Base-by-base conservation (phyloP, 2,113 vertebrate species). In the Pavo muticus region DNA sequence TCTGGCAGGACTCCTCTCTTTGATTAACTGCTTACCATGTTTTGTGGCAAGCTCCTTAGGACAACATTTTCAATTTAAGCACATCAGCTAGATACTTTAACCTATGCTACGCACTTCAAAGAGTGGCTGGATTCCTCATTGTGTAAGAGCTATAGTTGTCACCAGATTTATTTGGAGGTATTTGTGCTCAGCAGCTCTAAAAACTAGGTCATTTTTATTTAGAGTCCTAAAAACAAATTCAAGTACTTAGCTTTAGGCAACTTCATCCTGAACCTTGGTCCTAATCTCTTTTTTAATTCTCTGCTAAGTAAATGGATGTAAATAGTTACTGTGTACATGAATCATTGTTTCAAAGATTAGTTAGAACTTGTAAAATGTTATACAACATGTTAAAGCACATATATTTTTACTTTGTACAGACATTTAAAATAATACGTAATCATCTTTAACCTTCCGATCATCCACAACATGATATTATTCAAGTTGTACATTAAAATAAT, bases 271-370 rank as follows among this genome's bases (percentile, higher is more conserved):
- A 95, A 91, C 82, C 68, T 94, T 91, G 63, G 78, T 93, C 85
- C 56, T 93, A 95, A 92, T 80, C 86, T 87, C 81, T 82, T 82
- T 94, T 82, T 94, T 82, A 96, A 85, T 93, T 76, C 68, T 94
- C 70, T 75, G 48, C 40, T 94, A 71, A 89, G 84, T 72, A 95
- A 75, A 79, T 93, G 78, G 85, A 88, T 85, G 82, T n/a, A 90
- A 93, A 91, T 77, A 90, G 82, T 93, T 90, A 52, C 79, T 76
- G 50, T 85, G 68, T 96, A 88, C 56, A 91, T 72, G 91, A 87
- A 79, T 70, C 68, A 76, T 96, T 93, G 92, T 94, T 94, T 83
- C 45, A 79, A 85, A 90, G 68, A 93, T 85, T 94, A 82, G 59
- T 73, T 70, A 90, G 59, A 18, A 32, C 75, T 90, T 67, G 20